Evolutionary conservation across 2,113 vertebrate genomes (phyloP), one percentile per base, ranked within the genome.

Genomic region (Pionites leucogaster): DNA sequence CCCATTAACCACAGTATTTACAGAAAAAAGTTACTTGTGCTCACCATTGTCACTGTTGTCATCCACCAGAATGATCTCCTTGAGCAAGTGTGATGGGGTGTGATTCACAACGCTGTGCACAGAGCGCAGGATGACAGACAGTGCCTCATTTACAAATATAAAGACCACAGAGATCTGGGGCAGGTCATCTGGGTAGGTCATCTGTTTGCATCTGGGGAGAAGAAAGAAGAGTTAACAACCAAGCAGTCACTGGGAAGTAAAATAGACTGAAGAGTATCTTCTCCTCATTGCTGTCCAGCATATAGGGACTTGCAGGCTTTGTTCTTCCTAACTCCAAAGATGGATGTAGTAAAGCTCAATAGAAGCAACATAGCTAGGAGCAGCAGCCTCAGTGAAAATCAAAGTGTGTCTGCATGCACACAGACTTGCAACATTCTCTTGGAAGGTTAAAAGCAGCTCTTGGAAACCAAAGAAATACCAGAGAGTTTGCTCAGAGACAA

Each of bases 81-180:
- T 99, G 47, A 99, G 99, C 90, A 99, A 96, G 92, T 99, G 99
- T 2, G 99, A 98, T 0, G 99, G 99, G 0, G 99, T 99, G 97
- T 99, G 99, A 94, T 99, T 99, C 96, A 99, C 99, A 69, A 99
- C 99, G 1, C 99, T 99, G 98, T 99, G 99, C 52, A 99, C 99
- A 0, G 99, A 99, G 77, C 99, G 99, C 96, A 99, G 98, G 96
- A 99, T 99, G 90, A 99, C 99, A 0, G 99, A 99, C 3, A 99
- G 98, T 0, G 99, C 99, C 96, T 99, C 99, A 1, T 99, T 99
- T 78, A 99, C 99, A 27, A 99, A 99, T 92, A 99, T 99, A 71
- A 99, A 99, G 93, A 99, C 99, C 96, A 99, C 99, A 0, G 99
- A 99, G 92, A 99, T 98, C 98, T 99, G 99, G 15, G 99, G 99